Base-by-base conservation (phyloP, 2,113 vertebrate species). In the Corydoras sp. region DNA sequence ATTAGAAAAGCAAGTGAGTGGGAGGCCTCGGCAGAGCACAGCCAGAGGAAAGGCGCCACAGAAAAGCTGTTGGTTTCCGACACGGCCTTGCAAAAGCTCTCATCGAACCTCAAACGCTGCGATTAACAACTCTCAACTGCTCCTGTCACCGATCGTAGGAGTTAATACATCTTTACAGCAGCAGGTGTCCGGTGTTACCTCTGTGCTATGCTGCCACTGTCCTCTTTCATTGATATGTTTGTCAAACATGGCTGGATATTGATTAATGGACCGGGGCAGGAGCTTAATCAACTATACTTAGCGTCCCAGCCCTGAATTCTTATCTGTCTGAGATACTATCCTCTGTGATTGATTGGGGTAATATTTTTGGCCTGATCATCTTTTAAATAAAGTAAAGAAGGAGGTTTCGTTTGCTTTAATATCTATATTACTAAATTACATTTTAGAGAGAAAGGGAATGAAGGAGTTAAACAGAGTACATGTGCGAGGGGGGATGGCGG, bases 41-140 rank as follows among this genome's bases (percentile, higher is more conserved):
- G 64, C 53, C 58, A 31, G 74, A 74, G 58, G 67, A 76, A 43
- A 60, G 35, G 66, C 31, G 43, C 13, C 31, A 30, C 14, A 74
- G 71, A 73, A 59, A 61, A 56, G 53, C 32, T 31, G 59, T 76
- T 79, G 18, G 70, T 76, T 32, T 64, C 14, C 14, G 53, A 76
- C 58, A 29, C 66, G 54, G 58, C 61, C 62, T 75, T 58, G 24
- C 68, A 75, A 61, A 75, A 65, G 43, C 73, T 49, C 72, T 53
- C 14, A 59, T 49, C 31, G 14, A 12, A 14, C 8, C 14, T 14
- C 35, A 49, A 65, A 75, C 65, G 65, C 72, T 66, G 35, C 65
- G 69, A 73, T 73, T 65, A 76, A 73, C 71, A 79, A 79, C 60
- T 68, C 64, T 54, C 53, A 43, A 65, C 77, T 65, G 72, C 64